These are phyloP conservation scores for Danio rerio DNA, from an alignment of 2,113 vertebrate genomes.

Conservation along the genomic window DNA sequence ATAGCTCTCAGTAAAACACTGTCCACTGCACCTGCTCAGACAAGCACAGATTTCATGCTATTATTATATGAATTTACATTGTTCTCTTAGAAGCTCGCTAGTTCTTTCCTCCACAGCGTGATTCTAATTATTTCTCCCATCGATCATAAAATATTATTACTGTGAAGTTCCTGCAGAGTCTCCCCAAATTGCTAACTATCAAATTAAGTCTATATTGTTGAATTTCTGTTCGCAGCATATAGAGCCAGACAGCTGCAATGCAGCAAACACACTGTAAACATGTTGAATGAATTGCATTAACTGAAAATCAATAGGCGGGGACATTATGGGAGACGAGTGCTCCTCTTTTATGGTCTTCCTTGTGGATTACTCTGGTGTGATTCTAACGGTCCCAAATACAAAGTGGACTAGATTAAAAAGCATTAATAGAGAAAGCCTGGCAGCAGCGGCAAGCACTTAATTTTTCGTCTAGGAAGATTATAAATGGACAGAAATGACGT, in stretches of 20 bases:
- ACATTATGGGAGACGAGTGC: slow-evolving; percentile 21
- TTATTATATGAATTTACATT: slow-evolving; percentile 15
- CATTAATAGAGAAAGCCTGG: slow-evolving; percentile 60
- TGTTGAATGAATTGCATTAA: slow-evolving; percentile 49
- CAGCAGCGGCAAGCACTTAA: neutral
- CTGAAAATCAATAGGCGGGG: slow-evolving; percentile 46
- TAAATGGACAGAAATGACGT: neutral
- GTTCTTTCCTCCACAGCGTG: neutral
- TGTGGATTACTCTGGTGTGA: slow-evolving; percentile 36
- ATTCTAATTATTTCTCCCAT: slow-evolving; percentile 24
- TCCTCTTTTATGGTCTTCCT: slow-evolving; percentile 25
- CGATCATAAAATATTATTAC: slow-evolving; percentile 30
- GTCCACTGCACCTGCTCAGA: neutral
- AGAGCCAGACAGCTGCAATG: slow-evolving; percentile 36
- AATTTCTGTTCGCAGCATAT: slow-evolving; percentile 18
- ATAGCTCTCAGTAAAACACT: no score
- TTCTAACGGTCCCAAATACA: slow-evolving; percentile 22
- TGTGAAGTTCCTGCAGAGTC: slow-evolving; percentile 8
- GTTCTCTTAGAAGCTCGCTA: neutral
- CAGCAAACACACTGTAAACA: slow-evolving; percentile 48
- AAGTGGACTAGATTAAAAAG: slow-evolving; percentile 30
- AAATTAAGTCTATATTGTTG: slow-evolving; percentile 24
- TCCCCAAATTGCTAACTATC: slow-evolving; percentile 26
- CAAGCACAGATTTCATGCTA: neutral
- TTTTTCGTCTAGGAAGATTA: neutral